Evolutionary conservation across 2,888 invertebrate genomes (phyloP), one percentile per base, ranked within the genome.

Genomic region (Desoria tigrina): DNA sequence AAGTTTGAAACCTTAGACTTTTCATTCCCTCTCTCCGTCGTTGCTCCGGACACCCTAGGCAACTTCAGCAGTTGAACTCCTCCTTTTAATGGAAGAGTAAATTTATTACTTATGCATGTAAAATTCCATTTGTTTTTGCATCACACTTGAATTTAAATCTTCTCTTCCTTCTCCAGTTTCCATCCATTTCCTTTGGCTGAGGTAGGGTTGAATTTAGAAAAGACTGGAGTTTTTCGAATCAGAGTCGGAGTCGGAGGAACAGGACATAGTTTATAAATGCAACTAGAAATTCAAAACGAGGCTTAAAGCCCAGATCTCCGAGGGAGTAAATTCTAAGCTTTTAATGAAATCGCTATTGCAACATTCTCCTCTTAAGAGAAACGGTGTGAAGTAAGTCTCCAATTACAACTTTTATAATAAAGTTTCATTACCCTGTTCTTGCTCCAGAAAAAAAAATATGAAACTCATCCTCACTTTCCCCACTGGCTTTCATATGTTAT

Each of bases 351-450:
- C 45, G 4, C 45, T 16, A 45, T 45, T 18, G 21, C 21, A 21
- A 16, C n/a, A 18, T 45, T 45, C 16, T 3, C 16, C 21, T 45
- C 45, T 45, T 45, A n/a, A 6, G 45, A 6, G 21, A 21, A 45
- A 45, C 16, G 45, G 45, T 45, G 45, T 45, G 45, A 45, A 45
- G 45, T 32, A 32, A 32, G 28, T 42, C 16, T 58, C 58, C 28
- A 58, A 45, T 58, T 58, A 45, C 58, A 58, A 58, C 45, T 58
- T 49, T 49, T 27, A 45, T 58, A 58, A 58, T 58, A 58, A 58
- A 58, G n/a, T 45, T 45, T 58, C 58, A 58, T 58, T 45, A 45
- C 39, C 42, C 39, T 45, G n/a, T 6, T 45, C n/a, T 16, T 6
- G 45, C 16, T n/a, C n/a, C 4, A 32, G 32, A 11, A 11, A 11